Evolutionary conservation across 2,797 vertebrate species (phyloP).

Genomic region (Dermochelys coriacea): DNA sequence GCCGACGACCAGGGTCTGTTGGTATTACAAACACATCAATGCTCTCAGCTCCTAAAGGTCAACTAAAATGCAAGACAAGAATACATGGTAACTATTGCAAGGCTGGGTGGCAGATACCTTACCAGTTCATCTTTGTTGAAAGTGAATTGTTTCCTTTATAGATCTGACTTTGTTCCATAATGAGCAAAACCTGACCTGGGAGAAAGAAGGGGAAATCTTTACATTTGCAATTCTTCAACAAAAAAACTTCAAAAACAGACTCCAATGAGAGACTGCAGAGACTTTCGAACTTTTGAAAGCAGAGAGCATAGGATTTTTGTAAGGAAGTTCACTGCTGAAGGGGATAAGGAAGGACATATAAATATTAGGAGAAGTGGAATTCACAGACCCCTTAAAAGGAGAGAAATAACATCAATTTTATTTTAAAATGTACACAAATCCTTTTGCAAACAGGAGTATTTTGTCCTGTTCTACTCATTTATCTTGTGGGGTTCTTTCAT

Average conservation of each 20-base stretch:
- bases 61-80: background rate
- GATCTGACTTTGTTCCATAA: background rate
- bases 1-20: too few species aligned
- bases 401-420: background rate
- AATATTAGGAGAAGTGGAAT: background rate
- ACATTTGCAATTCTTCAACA: background rate
- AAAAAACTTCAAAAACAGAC: too few species aligned
- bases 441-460: conserved; percentile 45
- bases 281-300: too few species aligned
- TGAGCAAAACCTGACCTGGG: background rate
- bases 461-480: conserved; percentile 5
- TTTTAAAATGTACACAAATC: conserved; percentile 22
- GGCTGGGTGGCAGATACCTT: background rate
- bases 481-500: background rate
- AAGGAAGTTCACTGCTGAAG: background rate
- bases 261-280: too few species aligned
- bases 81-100: background rate
- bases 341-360: background rate
- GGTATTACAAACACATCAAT: background rate
- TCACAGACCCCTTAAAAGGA: background rate
- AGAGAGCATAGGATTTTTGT: background rate
- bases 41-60: background rate
- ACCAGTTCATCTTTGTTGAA: background rate
- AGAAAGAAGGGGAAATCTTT: background rate
- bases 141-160: background rate